Base-by-base conservation (phyloP, 2,797 vertebrate species). In the Aphelocoma californica region DNA sequence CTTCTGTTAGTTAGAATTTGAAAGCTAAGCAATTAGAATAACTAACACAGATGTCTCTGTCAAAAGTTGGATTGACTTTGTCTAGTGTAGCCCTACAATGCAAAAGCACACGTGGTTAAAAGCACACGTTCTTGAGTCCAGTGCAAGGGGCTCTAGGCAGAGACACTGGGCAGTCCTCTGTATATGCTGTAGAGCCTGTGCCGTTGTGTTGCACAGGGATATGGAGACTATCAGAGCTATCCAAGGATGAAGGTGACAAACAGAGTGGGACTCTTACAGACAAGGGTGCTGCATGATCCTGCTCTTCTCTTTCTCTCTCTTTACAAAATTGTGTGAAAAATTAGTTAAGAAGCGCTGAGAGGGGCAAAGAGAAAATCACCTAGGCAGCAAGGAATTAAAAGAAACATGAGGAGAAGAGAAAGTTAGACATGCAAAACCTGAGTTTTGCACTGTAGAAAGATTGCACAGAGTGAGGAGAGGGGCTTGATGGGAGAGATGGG, bases 121-220 rank as follows among this genome's bases (percentile, higher is more conserved):
- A 78, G 4, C 2, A 1, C 6, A 31, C 14, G 1, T 51, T 78
- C 40, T 75, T 58, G 17, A 80, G 19, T 38, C 58, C 32, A 44
- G 14, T 29, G 24, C 7, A 24, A 70, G 48, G 69, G 4, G 8
- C 16, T 74, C 60, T 21, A 42, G 29, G 21, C 50, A 60, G 90
- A 53, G 64, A 65, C 34, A 58, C 29, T 31, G 62, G 24, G 9
- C 44, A 26, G 24, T 61, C 42, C n/a, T 75, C 50, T 50, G 19
- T 9, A 7, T 21, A 3, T 0, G 0, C 18, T 0, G 0, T 3
- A 31, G 10, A 72, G 29, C 5, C 65, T 0, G 0, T 31, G 31
- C 19, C 1, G 1, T 14, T n/a, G 14, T 10, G 9, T 23, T 70
- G 25, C 53, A 81, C 28, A 61, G 45, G 20, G 28, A 10, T 13